These are phyloP conservation scores for Pachyrhynchus sulphureomaculatus DNA, from an alignment of 1,140 invertebrate genomes.

Conservation along the genomic window DNA sequence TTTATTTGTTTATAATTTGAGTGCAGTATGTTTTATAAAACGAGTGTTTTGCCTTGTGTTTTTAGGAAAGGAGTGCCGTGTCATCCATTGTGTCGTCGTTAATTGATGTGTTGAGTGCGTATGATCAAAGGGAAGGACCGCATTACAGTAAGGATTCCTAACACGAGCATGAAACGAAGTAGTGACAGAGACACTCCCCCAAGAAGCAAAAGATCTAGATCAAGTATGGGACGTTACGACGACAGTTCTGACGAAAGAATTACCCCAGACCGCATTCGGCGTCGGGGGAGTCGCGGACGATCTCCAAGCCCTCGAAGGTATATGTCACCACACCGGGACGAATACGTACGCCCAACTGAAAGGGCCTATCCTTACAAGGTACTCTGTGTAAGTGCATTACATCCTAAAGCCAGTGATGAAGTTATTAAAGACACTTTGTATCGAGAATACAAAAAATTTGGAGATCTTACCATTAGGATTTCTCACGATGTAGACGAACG, in stretches of 20 bases:
- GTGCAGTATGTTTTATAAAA: constrained; percentile 22
- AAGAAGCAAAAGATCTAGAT: constrained; percentile 74
- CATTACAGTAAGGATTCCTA: constrained; percentile 82
- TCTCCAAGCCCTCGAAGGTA: constrained; percentile 75
- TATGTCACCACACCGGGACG: constrained; percentile 74
- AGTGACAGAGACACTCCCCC: constrained; percentile 79
- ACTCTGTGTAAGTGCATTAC: constrained; percentile 88
- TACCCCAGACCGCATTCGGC: constrained; percentile 74
- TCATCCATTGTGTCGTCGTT: constrained; percentile 49
- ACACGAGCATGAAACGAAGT: constrained; percentile 75
- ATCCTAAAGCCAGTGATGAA: constrained; percentile 90
- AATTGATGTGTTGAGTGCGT: constrained; percentile 50
- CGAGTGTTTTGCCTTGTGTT: constrained; percentile 42
- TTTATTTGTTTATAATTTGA: constrained; percentile 26
- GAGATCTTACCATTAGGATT: constrained; percentile 91
- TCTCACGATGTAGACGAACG: constrained; percentile 87
- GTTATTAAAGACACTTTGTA: constrained; percentile 91
- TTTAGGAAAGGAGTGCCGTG: constrained; percentile 48
- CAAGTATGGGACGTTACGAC: constrained; percentile 81
- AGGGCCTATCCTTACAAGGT: constrained; percentile 85
- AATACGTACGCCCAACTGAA: constrained; percentile 69
- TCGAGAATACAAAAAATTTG: constrained; percentile 93
- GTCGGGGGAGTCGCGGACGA: constrained; percentile 64
- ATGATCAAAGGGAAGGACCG: constrained; percentile 63
- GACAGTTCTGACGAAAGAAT: constrained; percentile 83